phyloP scores from a whole-genome alignment of 2,888 invertebrate genomes.

The Horisme vitalbata region DNA sequence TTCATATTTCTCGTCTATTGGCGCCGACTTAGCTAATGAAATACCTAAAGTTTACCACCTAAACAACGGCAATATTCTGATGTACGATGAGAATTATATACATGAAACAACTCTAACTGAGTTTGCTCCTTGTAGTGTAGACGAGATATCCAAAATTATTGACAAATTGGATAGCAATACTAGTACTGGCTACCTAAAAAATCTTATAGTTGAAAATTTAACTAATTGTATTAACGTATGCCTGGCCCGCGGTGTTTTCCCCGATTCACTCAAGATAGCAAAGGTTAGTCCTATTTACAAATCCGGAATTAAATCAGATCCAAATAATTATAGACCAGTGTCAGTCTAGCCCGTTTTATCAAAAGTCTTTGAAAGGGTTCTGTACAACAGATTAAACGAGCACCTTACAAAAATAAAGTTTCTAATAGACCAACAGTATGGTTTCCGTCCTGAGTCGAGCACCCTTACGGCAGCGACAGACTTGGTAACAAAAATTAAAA shows the following conservation, averaged over 20 bases:
- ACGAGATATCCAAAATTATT: neutral
- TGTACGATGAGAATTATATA: too few relatives aligned
- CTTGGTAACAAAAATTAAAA: neutral
- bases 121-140: too few relatives aligned
- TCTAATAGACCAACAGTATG: neutral
- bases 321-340: too few relatives aligned
- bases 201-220: neutral
- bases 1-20: neutral
- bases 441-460: neutral
- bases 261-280: too few relatives aligned
- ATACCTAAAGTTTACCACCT: neutral
- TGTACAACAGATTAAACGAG: neutral
- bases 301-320: too few relatives aligned
- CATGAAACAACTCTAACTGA: too few relatives aligned
- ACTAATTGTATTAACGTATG: neutral
- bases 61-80: too few relatives aligned
- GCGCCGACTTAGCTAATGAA: neutral
- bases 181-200: neutral
- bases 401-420: neutral
- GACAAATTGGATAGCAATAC: neutral
- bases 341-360: neutral
- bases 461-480: neutral
- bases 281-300: too few relatives aligned
- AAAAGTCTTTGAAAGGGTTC: neutral
- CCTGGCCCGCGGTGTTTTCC: neutral